Conservation (phyloP, 2,888 invertebrate genomes). For the Cephus runcator region DNA sequence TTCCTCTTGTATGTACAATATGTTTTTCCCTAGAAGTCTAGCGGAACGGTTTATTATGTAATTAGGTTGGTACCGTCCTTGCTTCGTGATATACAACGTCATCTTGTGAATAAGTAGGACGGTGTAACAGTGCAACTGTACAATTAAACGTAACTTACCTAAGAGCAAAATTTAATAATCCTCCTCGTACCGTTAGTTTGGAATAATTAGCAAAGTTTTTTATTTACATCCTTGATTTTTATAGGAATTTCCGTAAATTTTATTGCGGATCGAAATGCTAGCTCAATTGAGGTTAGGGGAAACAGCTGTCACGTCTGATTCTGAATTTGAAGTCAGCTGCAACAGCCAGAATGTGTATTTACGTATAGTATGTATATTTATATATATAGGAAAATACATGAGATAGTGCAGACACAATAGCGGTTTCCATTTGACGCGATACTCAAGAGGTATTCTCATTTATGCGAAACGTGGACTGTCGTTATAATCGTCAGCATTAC, state of each 20-base stretch:
- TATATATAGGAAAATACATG: background rate
- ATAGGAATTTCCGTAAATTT: background rate
- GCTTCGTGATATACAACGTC: background rate
- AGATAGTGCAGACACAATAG: background rate
- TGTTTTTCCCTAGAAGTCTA: background rate
- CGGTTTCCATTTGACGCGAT: background rate
- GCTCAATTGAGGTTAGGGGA: background rate
- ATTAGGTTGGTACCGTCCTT: background rate
- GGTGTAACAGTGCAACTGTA: background rate
- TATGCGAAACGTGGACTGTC: background rate
- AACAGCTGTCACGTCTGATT: background rate
- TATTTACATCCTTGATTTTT: background rate
- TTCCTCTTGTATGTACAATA: background rate
- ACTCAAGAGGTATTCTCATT: background rate
- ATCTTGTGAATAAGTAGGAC: background rate
- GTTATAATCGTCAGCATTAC: background rate
- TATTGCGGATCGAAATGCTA: background rate
- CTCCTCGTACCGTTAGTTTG: background rate
- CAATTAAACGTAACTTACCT: background rate
- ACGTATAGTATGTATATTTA: background rate
- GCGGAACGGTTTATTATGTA: background rate
- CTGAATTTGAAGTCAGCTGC: background rate
- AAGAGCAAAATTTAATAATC: no score
- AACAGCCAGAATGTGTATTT: background rate
- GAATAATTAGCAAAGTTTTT: background rate